Evolutionary conservation across 2,113 vertebrate genomes (phyloP).

Genomic region (Girardinichthys multiradiatus): DNA sequence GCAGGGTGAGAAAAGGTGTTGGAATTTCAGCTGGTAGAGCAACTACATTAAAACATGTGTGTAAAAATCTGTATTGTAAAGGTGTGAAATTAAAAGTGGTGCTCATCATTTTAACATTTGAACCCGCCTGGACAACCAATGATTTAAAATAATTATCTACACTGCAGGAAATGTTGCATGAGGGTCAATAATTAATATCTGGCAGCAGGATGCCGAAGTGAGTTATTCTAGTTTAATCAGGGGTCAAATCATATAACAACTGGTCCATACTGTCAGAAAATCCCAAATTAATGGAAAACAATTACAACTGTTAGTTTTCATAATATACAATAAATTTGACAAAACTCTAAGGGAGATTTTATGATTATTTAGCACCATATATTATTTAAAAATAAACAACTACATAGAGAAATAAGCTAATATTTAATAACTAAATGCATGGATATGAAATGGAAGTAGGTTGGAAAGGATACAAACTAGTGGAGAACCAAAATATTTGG

Average conservation of each 20-base stretch:
- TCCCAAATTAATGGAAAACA: neutral
- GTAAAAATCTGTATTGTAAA: neutral
- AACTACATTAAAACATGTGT: conserved; percentile 13
- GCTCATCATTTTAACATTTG: neutral
- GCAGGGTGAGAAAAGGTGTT: conserved; percentile 9
- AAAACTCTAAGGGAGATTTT: neutral
- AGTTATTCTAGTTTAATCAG: neutral
- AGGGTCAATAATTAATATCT: neutral
- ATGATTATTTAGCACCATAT: neutral
- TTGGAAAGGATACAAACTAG: neutral
- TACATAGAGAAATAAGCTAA: neutral
- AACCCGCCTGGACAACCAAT: neutral
- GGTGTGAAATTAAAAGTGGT: conserved; percentile 1
- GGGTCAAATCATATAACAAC: neutral
- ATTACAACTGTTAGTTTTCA: neutral
- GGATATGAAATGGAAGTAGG: neutral
- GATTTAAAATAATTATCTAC: neutral
- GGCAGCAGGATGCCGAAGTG: neutral
- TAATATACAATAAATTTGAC: neutral
- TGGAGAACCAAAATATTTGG: conserved; percentile 20
- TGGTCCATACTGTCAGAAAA: neutral
- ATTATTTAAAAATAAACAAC: neutral
- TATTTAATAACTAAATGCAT: neutral
- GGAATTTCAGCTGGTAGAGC: neutral
- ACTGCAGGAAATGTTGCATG: neutral